Percentiles rank a stretch among this genome's conserved stretches.
phyloP scores from a whole-genome alignment of 1,140 invertebrate genomes.

The Drosophila orosa region DNA sequence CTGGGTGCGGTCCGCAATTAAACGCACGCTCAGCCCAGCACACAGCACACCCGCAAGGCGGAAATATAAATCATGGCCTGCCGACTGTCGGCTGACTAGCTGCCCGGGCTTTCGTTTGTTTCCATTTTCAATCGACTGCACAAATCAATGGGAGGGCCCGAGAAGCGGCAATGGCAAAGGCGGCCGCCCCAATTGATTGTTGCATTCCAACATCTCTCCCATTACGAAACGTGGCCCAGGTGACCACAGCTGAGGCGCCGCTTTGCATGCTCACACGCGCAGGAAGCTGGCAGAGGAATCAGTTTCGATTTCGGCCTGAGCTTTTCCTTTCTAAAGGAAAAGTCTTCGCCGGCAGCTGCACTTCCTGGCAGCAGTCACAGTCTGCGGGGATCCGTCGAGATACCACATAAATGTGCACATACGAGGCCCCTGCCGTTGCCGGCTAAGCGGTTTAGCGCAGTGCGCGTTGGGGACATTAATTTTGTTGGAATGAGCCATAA shows the following conservation, averaged over 20 bases:
- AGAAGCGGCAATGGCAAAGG: constrained; percentile 10
- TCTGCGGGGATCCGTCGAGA: neutral
- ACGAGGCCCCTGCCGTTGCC: neutral
- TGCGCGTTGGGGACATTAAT: neutral
- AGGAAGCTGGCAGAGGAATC: constrained; percentile 34
- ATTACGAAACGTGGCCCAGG: constrained; percentile 41
- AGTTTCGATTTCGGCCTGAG: constrained; percentile 12
- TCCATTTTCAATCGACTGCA: constrained; percentile 53
- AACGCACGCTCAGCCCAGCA: constrained; percentile 33
- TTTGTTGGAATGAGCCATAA: constrained; percentile 11
- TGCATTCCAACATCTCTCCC: constrained; percentile 29
- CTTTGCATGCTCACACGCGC: constrained; percentile 46
- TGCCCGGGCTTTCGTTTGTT: constrained; percentile 39
- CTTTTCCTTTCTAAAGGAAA: constrained; percentile 59
- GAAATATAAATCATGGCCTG: constrained; percentile 51
- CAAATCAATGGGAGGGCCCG: constrained; percentile 46
- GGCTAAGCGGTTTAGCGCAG: neutral
- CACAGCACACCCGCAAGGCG: constrained; percentile 21
- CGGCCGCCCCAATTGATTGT: constrained; percentile 28
- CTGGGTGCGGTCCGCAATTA: constrained; percentile 56
- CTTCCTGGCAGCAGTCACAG: constrained; percentile 40
- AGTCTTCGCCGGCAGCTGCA: constrained; percentile 14
- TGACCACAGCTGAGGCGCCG: constrained; percentile 12
- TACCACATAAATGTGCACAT: neutral
- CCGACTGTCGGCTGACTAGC: neutral